Percentiles rank a stretch among this genome's conserved stretches.
These are phyloP conservation scores for Zaprionus camerounensis DNA, from an alignment of 1,140 invertebrate genomes.

Conservation along the genomic window DNA sequence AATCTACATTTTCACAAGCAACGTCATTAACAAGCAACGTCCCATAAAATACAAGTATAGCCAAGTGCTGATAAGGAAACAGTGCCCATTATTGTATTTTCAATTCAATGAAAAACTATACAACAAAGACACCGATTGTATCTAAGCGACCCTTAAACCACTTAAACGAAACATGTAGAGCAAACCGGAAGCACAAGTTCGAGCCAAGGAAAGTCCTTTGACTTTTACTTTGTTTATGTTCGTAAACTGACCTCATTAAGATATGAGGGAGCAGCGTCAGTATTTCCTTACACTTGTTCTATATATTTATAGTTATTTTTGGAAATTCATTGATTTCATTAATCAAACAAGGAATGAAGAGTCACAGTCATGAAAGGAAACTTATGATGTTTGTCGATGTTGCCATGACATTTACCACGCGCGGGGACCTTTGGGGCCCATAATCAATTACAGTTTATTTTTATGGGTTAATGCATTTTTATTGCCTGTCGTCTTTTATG, in stretches of 20 bases:
- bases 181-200: not conserved
- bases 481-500: conserved; percentile 12
- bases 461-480: conserved; percentile 31
- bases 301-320: conserved; percentile 29
- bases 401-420: conserved; percentile 40
- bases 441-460: conserved; percentile 33
- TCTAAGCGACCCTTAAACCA: not conserved
- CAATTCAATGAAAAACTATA: not conserved
- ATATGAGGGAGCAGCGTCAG: not conserved
- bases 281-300: not conserved
- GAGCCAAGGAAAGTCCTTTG: not conserved
- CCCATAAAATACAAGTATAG: not conserved
- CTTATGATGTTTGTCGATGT: conserved; percentile 29
- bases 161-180: not conserved
- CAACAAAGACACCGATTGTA: not conserved
- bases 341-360: conserved; percentile 15
- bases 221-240: not conserved
- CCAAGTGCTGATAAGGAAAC: not conserved
- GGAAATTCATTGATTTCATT: conserved; percentile 60
- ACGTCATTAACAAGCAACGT: no score
- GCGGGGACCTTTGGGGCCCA: not conserved
- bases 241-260: not conserved
- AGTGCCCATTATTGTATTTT: not conserved
- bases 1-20: no score
- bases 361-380: not conserved